Conservation (phyloP, 2,113 vertebrate species). For the Nestor notabilis region DNA sequence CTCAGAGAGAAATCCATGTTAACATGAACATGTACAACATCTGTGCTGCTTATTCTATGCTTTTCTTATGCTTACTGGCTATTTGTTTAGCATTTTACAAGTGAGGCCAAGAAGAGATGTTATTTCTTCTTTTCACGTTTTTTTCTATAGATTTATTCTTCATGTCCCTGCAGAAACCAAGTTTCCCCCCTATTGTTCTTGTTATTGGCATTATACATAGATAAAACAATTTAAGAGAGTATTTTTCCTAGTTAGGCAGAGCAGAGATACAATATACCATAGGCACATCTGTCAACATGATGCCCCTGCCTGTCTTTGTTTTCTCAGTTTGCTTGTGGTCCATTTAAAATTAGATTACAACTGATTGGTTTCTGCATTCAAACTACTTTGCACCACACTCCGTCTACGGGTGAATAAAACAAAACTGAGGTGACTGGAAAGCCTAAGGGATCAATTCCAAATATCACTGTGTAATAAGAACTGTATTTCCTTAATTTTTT, state of each 20-base stretch:
- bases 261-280: neutral
- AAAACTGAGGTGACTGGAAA: slow-evolving; percentile 55
- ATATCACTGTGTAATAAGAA: slow-evolving; percentile 72
- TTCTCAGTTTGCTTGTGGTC: slow-evolving; percentile 27
- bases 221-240: slow-evolving; percentile 5
- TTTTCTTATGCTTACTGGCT: neutral
- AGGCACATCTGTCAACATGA: neutral
- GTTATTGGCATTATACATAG: slow-evolving; percentile 1
- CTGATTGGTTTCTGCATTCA: slow-evolving; percentile 34
- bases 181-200: slow-evolving; percentile 2
- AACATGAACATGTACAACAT: neutral
- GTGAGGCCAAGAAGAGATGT: neutral
- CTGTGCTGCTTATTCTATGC: neutral
- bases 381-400: neutral
- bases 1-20: neutral
- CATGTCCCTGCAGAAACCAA: neutral
- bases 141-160: slow-evolving; percentile 4
- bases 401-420: slow-evolving; percentile 9
- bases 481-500: slow-evolving; percentile 67
- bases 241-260: slow-evolving; percentile 21
- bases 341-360: slow-evolving; percentile 47
- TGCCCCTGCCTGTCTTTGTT: slow-evolving; percentile 25
- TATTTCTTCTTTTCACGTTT: neutral
- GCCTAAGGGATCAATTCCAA: slow-evolving; percentile 71
- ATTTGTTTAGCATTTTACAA: neutral